Evolutionary conservation across 2,113 vertebrate genomes (phyloP), one percentile per base, ranked within the genome.

Genomic region (Ancistrus triradiatus): DNA sequence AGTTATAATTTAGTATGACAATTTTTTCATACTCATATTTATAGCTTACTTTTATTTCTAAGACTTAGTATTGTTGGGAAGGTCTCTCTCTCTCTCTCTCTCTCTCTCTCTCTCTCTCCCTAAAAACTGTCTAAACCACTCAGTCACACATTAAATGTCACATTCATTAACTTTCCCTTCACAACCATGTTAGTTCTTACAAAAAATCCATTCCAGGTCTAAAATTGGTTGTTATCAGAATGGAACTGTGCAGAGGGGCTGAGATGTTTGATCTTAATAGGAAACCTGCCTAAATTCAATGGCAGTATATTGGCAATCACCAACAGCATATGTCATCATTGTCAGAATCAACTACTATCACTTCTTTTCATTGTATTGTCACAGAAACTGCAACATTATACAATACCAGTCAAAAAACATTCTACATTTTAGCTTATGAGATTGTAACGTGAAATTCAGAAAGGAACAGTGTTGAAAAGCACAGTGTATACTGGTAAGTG

Each of bases 81-180:
- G n/a, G n/a, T n/a, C n/a, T n/a, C n/a, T n/a, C n/a, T n/a, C n/a
- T n/a, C n/a, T n/a, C n/a, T n/a, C n/a, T n/a, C n/a, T n/a, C n/a
- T n/a, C n/a, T n/a, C n/a, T n/a, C n/a, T 49, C 31, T 38, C 7
- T 22, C 25, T 31, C 40, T 38, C 37, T 37, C 17, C 8, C 15
- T 13, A 14, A 3, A 47, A 22, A 4, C 19, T 38, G 46, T 62
- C 19, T 38, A 25, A 50, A 51, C 18, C 47, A 10, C 59, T 49
- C 14, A 10, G 59, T 37, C 31, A 61, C 8, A 38, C 35, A 50
- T 51, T 38, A 49, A 51, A 62, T 62, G 31, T 61, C 59, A 38
- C 19, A 49, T 62, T 62, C n/a, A 62, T 51, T 51, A 40, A 40
- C n/a, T 51, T 51, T 50, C 59, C 35, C 24, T 50, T 21, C 6